Evolutionary conservation across 2,888 invertebrate genomes (phyloP), one percentile per base, ranked within the genome.

Genomic region (Lomographa bimaculata): DNA sequence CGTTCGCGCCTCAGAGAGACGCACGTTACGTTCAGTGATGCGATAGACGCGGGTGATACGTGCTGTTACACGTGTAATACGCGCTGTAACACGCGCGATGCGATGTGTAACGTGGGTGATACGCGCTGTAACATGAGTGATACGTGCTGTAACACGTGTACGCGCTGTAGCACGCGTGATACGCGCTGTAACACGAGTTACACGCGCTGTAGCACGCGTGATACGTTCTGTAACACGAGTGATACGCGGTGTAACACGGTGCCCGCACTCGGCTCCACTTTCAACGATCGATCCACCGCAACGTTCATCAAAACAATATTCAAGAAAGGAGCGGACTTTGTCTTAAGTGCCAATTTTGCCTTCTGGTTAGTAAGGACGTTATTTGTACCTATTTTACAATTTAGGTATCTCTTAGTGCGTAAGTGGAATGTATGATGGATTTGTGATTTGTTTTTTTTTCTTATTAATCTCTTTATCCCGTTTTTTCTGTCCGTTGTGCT

Each of bases 301-400:
- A 56, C 57, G 48, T 61, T 73, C 62, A 71, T 76, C 50, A 65
- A 68, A 53, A 75, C 73, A 49, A 57, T 74, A 61, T 43, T 53
- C 20, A 74, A 68, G 55, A 74, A 71, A 60, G 79, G 84, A 76
- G 75, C 78, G 74, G 72, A 77, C 74, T 79, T 77, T 72, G 81
- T 82, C 71, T 71, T 81, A 84, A 89, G 90, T 90, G 90, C 90
- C 90, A 90, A 90, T 89, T 83, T 89, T 90, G 90, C 90, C 90
- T 89, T 89, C 83, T 85, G 83, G 83, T 79, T 86, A 78, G 81
- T 89, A 76, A 86, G 89, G 84, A 87, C 85, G 78, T 84, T 85
- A 66, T 85, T 86, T 83, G 71, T 85, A 89, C 85, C 86, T 86
- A 86, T 82, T 62, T 64, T 87, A 84, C 80, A 79, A 67, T 75